Percentiles rank a stretch among this genome's conserved stretches.
phyloP scores from a whole-genome alignment of 2,888 invertebrate genomes.

The Drosophila mayaguana region DNA sequence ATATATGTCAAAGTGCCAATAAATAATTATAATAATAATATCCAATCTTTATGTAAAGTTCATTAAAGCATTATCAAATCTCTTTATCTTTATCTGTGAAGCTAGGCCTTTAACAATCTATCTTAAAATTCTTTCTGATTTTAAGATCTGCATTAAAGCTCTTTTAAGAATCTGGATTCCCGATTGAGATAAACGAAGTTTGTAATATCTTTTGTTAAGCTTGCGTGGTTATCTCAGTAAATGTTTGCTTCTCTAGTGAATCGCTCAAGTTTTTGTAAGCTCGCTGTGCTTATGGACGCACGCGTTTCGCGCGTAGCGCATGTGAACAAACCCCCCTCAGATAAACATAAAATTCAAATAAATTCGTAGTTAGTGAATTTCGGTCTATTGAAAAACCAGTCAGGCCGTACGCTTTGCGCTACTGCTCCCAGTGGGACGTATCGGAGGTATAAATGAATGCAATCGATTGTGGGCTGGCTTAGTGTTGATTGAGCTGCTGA shows the following conservation, averaged over 20 bases:
- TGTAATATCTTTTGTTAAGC: too few relatives aligned
- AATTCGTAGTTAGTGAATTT: constrained; percentile 12
- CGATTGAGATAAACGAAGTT: too few relatives aligned
- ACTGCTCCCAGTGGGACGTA: background rate
- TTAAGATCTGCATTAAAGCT: too few relatives aligned
- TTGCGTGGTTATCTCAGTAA: background rate
- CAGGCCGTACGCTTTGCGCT: constrained; percentile 9
- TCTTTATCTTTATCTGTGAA: too few relatives aligned
- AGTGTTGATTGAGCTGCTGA: constrained; percentile 45
- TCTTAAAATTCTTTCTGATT: too few relatives aligned
- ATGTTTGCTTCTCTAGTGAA: background rate
- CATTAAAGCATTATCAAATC: too few relatives aligned
- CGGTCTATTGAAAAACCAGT: constrained; percentile 42
- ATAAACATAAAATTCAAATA: constrained; percentile 26
- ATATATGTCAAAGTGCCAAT: too few relatives aligned
- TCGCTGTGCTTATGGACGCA: constrained; percentile 7
- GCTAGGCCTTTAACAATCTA: too few relatives aligned
- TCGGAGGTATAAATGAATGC: constrained; percentile 46
- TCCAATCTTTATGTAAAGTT: too few relatives aligned
- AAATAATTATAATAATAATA: too few relatives aligned
- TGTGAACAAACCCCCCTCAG: constrained; percentile 14
- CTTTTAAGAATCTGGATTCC: too few relatives aligned
- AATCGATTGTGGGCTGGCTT: constrained; percentile 17
- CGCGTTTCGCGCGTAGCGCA: constrained; percentile 30
- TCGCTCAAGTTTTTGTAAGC: background rate